These are phyloP conservation scores for Lysiphlebus fabarum DNA, from an alignment of 1,140 invertebrate species.

Conservation along the genomic window DNA sequence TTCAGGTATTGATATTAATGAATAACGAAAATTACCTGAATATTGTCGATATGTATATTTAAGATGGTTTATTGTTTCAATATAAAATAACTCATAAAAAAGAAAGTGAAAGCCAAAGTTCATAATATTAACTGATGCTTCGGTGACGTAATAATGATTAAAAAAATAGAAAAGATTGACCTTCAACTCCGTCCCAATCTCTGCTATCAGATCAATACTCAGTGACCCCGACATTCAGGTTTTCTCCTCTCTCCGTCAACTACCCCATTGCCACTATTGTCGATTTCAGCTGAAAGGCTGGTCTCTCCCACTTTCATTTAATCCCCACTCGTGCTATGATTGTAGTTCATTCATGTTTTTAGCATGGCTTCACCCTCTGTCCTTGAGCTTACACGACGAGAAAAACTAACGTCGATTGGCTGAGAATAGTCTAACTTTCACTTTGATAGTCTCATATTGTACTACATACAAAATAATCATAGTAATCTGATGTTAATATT, in stretches of 20 bases:
- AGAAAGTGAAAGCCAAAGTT: no score
- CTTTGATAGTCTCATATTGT: no score
- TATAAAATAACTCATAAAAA: no score
- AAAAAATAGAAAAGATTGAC: not conserved
- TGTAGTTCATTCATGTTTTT: conserved; percentile 50
- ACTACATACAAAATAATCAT: no score
- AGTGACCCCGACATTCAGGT: conserved; percentile 55
- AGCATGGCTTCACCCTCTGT: conserved; percentile 14
- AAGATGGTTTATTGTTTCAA: no score
- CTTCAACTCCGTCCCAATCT: conserved; percentile 15
- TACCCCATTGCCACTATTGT: no score
- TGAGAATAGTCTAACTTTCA: no score
- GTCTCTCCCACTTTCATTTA: conserved; percentile 3
- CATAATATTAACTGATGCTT: no score
- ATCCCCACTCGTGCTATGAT: conserved; percentile 26
- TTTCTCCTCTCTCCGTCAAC: conserved; percentile 30
- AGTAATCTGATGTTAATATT: no score
- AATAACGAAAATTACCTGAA: not conserved
- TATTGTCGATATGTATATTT: no score
- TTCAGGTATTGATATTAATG: conserved; percentile 70
- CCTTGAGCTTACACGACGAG: conserved; percentile 18
- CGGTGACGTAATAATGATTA: no score
- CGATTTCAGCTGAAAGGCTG: not conserved
- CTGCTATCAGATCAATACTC: conserved; percentile 51
- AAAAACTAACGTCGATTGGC: not conserved